Evolutionary conservation across 2,888 invertebrate genomes (phyloP).

Genomic region (Pyrochroa serraticornis): DNA sequence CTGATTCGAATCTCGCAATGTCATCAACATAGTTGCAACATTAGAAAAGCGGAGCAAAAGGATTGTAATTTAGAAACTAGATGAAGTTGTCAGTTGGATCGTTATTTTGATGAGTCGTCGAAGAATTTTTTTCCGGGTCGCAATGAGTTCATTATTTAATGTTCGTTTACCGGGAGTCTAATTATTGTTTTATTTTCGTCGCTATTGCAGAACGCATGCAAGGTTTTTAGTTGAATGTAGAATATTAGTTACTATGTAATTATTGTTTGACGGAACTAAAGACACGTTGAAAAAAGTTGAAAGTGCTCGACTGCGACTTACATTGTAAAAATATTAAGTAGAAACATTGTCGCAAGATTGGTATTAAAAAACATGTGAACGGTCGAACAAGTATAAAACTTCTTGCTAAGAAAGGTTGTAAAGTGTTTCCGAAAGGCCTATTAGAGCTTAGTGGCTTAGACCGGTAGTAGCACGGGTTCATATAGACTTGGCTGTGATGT

Average conservation of each 20-base stretch:
- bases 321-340: conserved; percentile 17
- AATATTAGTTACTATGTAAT: conserved; percentile 17
- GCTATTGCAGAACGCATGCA: too few relatives aligned
- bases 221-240: too few relatives aligned
- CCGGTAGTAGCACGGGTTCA: conserved; percentile 25
- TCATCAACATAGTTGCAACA: too few relatives aligned
- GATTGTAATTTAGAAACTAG: too few relatives aligned
- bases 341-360: conserved; percentile 1
- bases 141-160: too few relatives aligned
- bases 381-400: conserved; percentile 26
- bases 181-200: too few relatives aligned
- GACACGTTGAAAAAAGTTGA: conserved; percentile 5
- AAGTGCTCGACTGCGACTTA: conserved; percentile 11
- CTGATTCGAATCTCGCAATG: too few relatives aligned
- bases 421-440: conserved; percentile 31
- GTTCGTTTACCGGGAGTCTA: too few relatives aligned
- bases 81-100: too few relatives aligned
- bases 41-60: too few relatives aligned
- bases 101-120: too few relatives aligned
- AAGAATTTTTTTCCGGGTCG: too few relatives aligned
- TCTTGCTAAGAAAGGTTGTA: conserved; percentile 27
- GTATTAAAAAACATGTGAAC: conserved; percentile 18
- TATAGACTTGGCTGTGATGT: conserved; percentile 16
- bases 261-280: not conserved
- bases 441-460: conserved; percentile 33